These are phyloP conservation scores for Alviniconcha marisindica DNA, from an alignment of 1,140 invertebrate genomes.

Conservation along the genomic window DNA sequence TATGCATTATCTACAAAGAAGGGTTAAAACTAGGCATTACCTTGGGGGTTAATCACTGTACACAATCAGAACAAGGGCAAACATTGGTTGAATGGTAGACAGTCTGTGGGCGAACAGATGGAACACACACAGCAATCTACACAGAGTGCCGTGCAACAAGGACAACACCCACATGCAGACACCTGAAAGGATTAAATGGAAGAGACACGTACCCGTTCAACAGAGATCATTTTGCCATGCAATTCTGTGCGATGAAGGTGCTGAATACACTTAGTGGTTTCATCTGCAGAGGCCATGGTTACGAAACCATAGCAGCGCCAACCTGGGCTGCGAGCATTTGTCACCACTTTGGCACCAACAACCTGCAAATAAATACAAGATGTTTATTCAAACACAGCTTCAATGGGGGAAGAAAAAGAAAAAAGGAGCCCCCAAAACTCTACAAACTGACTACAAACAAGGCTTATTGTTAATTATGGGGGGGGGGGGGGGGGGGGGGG, in stretches of 20 bases:
- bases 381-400: no score
- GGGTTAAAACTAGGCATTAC: no score
- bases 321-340: slow-evolving; percentile 92
- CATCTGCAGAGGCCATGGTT: slow-evolving; percentile 91
- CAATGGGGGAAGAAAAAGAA: no score
- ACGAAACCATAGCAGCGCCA: slow-evolving; percentile 96
- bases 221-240: slow-evolving; percentile 94
- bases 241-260: slow-evolving; percentile 92
- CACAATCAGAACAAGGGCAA: neutral
- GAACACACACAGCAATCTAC: neutral
- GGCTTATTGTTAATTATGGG: no score
- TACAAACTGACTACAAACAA: no score
- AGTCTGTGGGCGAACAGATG: neutral
- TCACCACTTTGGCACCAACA: slow-evolving; percentile 96
- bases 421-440: no score
- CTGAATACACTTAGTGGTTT: slow-evolving; percentile 92
- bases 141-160: neutral
- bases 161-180: neutral
- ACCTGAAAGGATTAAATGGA: neutral
- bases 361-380: no score
- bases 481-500: no score
- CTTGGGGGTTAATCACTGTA: no score
- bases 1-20: no score
- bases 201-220: slow-evolving; percentile 85
- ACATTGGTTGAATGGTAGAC: neutral